Base-by-base conservation (phyloP, 1,140 invertebrate genomes). In the Leptinotarsa defecta region DNA sequence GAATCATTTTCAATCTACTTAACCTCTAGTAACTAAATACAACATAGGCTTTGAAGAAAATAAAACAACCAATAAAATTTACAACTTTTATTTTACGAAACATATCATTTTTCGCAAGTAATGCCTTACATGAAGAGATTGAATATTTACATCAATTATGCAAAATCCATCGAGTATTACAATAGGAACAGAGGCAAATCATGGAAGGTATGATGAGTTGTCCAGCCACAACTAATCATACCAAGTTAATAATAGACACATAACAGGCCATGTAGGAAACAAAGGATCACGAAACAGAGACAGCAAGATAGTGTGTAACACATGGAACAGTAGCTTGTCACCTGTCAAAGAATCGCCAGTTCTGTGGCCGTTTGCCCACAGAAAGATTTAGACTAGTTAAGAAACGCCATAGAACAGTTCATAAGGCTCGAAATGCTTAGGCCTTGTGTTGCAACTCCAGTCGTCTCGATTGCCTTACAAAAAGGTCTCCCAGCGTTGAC, bases 61-160 rank as follows among this genome's bases (percentile, higher is more conserved):
- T 43, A 3, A 43, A 43, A 43, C 34, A 43, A 11, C 8, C 8
- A 43, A 11, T 43, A 43, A 43, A 43, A 43, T 43, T 43, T 43
- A 43, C 34, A 19, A 57, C 52, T 17, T 57, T 57, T 19, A 15
- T 57, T 68, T 68, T 65, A 34, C n/a, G 65, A 68, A 68, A 68
- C 24, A 43, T 68, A 68, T 68, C 65, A 68, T 68, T 68, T 68
- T 68, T 22, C 27, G 20, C 43, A 68, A 61, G 48, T 57, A 19
- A 43, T 43, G 34, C 34, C 52, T 71, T 71, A 49, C 68, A 20
- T 61, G 22, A 62, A 71, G 49, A 62, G 70, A 52, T 71, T 71
- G 57, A 62, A 71, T 71, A 71, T 71, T 71, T 71, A 71, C 70
- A 71, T 57, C 27, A 24, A 71, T 62, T 71, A 71, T 27, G 57